Conservation (phyloP, 2,113 vertebrate species). For the Eretmodus cyanostictus region DNA sequence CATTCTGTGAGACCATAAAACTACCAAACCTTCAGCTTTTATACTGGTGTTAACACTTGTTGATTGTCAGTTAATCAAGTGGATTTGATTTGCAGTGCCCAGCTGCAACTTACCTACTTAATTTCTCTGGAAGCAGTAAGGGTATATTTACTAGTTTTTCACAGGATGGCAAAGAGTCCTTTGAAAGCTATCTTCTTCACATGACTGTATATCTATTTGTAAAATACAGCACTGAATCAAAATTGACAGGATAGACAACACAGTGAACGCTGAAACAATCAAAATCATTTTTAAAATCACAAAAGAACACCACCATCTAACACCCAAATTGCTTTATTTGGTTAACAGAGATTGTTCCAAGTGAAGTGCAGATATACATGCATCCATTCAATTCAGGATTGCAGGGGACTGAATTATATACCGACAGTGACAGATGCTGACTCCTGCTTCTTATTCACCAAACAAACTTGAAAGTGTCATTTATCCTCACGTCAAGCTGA, state of each 20-base stretch:
- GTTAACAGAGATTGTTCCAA: neutral
- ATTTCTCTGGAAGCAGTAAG: neutral
- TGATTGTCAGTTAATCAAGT: neutral
- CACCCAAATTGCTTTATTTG: neutral
- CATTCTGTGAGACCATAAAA: neutral
- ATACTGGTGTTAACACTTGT: neutral
- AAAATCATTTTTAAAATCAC: neutral
- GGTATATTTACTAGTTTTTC: neutral
- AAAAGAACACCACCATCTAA: neutral
- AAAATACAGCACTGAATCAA: neutral
- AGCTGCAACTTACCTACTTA: neutral
- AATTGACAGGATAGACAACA: neutral
- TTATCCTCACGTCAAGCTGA: neutral
- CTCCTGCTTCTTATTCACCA: neutral
- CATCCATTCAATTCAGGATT: neutral
- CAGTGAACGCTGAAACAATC: neutral
- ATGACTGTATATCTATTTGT: neutral
- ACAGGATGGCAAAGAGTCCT: neutral
- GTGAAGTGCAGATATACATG: neutral
- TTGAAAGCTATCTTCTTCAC: neutral
- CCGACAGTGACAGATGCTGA: neutral
- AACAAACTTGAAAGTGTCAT: neutral
- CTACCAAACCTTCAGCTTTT: neutral
- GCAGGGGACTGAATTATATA: neutral
- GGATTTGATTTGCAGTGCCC: neutral